A percentile compares a stretch with the other conserved stretches of the same genome.
These are phyloP conservation scores for Felis chaus DNA, from an alignment of 2,113 vertebrate species.

Conservation along the genomic window DNA sequence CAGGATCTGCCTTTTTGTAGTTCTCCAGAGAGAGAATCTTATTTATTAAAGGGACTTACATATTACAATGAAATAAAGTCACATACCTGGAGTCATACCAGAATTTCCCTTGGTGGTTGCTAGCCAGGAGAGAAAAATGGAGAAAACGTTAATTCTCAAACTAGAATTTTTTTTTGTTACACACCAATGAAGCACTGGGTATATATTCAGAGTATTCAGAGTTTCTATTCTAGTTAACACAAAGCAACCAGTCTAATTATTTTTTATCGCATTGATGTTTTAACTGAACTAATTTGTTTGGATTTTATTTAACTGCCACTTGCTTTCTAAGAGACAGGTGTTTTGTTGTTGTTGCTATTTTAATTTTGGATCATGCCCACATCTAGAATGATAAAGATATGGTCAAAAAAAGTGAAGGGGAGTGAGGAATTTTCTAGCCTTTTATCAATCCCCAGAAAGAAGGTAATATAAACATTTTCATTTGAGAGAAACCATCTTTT, in stretches of 20 bases:
- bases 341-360: neutral
- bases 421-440: neutral
- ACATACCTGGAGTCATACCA: neutral
- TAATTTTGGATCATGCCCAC: neutral
- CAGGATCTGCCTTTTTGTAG: neutral
- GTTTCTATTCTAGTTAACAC: neutral
- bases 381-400: neutral
- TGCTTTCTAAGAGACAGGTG: neutral
- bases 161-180: neutral
- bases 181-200: neutral
- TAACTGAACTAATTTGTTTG: neutral
- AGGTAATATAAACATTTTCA: neutral
- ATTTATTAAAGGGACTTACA: neutral
- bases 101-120: neutral
- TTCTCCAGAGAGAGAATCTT: neutral
- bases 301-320: neutral
- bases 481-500: neutral
- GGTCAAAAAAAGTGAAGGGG: neutral
- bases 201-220: no score
- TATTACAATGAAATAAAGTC: conserved; percentile 40
- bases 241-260: neutral
- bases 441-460: neutral
- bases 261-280: neutral
- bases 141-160: neutral
- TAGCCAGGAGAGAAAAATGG: neutral